Conservation (phyloP, 2,113 vertebrate species). For the Podilymbus podiceps region DNA sequence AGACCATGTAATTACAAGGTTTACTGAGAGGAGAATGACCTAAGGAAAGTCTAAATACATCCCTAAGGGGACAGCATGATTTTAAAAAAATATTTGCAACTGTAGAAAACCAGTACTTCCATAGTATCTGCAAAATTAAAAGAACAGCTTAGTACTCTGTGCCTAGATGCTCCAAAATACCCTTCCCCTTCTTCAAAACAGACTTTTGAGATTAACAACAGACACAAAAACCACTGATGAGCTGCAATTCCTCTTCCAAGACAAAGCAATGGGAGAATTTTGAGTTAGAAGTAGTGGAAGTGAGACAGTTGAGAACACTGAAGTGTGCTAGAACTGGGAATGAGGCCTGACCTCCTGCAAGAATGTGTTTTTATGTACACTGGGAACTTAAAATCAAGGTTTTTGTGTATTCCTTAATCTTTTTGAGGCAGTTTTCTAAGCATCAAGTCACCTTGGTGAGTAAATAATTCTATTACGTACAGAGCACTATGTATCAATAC, state of each 20-base stretch:
- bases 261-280: background rate
- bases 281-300: background rate
- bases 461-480: background rate
- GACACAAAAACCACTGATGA: background rate
- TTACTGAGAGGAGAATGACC: background rate
- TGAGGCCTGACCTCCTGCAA: accelerated
- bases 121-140: background rate
- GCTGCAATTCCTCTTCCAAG: background rate
- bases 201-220: background rate
- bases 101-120: background rate
- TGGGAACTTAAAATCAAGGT: background rate
- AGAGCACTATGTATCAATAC: background rate
- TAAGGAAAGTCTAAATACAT: background rate
- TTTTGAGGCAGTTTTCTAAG: background rate
- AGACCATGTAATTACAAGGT: background rate
- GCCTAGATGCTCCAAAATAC: background rate
- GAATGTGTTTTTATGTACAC: background rate
- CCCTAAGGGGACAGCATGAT: background rate
- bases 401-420: background rate
- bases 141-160: background rate
- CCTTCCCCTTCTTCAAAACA: background rate
- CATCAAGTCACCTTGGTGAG: background rate
- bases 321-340: background rate
- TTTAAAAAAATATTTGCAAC: background rate
- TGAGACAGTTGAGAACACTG: background rate